Conservation (phyloP, 2,113 vertebrate species). For the Vireo altiloquus region DNA sequence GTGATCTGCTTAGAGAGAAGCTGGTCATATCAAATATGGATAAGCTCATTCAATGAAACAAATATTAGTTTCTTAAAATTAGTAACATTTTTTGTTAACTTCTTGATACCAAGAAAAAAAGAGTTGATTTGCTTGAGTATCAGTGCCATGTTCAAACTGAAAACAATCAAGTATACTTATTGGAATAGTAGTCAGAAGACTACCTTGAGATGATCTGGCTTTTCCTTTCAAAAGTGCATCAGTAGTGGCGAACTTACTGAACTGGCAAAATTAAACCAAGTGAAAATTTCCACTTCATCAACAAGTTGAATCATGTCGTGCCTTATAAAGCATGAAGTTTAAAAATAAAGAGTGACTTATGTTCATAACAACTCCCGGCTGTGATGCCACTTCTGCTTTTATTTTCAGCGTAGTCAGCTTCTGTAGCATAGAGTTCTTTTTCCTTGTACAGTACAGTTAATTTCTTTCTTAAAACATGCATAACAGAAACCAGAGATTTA, state of each 20-base stretch:
- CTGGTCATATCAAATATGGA: background rate
- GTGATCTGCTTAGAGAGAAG: background rate
- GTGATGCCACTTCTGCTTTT: constrained; percentile 8
- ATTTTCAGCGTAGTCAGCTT: background rate
- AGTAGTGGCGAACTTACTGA: background rate
- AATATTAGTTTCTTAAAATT: background rate
- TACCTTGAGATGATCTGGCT: background rate
- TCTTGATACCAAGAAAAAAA: background rate
- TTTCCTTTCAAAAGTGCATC: background rate
- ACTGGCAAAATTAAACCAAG: background rate
- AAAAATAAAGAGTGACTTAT: background rate
- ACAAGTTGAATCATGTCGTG: background rate
- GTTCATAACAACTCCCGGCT: background rate
- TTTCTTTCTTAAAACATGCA: constrained; percentile 7
- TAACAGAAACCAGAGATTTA: constrained; percentile 16
- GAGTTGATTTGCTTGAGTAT: background rate
- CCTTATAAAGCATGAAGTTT: constrained; percentile 16
- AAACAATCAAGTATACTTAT: background rate
- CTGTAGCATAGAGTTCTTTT: background rate
- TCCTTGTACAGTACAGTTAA: background rate
- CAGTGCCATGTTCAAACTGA: background rate
- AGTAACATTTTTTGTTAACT: background rate
- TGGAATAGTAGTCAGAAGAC: background rate
- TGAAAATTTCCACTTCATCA: constrained; percentile 19
- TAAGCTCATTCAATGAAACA: background rate